These are phyloP conservation scores for Struthio camelus DNA, from an alignment of 2,113 vertebrate species.

Conservation along the genomic window DNA sequence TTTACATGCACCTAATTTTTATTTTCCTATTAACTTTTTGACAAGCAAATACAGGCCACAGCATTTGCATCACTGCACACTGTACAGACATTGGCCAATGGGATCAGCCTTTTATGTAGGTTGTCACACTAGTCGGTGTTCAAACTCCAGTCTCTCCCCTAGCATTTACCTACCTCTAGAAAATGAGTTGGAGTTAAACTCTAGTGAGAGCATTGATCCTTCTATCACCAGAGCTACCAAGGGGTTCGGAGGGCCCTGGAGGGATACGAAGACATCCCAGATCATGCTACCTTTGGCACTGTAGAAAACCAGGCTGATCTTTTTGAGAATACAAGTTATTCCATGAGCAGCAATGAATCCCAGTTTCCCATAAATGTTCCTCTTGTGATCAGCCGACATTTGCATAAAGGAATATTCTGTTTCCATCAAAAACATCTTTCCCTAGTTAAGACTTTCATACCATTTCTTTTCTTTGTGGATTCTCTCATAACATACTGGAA, in stretches of 20 bases:
- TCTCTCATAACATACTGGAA: background rate
- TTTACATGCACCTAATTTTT: background rate
- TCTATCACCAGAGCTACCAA: background rate
- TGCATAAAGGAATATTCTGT: background rate
- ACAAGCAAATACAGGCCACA: background rate
- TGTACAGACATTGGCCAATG: background rate
- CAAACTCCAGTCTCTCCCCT: background rate
- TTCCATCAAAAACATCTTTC: background rate
- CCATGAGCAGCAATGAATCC: too few relatives aligned
- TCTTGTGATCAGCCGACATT: background rate
- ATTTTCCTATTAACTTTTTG: background rate
- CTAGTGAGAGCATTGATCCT: background rate
- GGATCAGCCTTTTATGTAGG: background rate
- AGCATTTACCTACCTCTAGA: background rate
- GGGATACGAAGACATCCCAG: background rate
- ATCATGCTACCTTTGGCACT: background rate
- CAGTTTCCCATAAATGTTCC: background rate
- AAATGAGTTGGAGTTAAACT: background rate
- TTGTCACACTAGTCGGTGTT: background rate
- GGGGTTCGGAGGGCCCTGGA: background rate
- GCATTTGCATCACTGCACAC: fast-evolving
- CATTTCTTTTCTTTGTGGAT: background rate
- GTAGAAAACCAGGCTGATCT: fast-evolving
- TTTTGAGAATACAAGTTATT: background rate
- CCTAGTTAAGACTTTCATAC: background rate